Evolutionary conservation across 2,888 invertebrate species (phyloP), one percentile per base, ranked within the genome.

Genomic region (Ormyrus labotus): DNA sequence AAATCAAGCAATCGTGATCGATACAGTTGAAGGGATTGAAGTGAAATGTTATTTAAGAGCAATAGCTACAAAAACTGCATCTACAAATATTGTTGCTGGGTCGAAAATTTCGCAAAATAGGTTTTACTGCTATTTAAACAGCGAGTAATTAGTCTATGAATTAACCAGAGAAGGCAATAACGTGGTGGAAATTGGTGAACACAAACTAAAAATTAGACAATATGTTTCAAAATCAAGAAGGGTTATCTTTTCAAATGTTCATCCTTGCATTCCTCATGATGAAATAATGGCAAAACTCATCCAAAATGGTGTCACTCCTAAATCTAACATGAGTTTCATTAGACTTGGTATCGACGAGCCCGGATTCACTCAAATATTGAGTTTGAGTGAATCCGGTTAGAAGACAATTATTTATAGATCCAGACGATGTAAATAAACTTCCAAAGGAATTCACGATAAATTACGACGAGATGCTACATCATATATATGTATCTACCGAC

Each of bases 361-460:
- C 8, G 47, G 47, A 5, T 63, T 63, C 13, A 47, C 63, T 5
- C 63, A 63, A 50, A 13, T 13, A 13, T 13, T 13, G 13, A 13
- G 13, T 13, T 13, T 13, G 13, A 13, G 13, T 13, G 13, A 13
- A 13, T 13, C 13, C 13, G 13, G 13, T 65, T 65, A 11, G 51
- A n/a, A 8, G 65, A 50, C 50, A 65, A 50, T 7, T 65, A 13
- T 65, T 50, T 13, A n/a, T 65, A 7, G 13, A 51, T 9, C 65
- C 65, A 2, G 48, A 65, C 13, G 50, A 65, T 5, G 19, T 51
- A 13, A n/a, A 48, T 2, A 65, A 65, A 34, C 6, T 65, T n/a
- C 65, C 65, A 50, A 65, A 48, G n/a, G 65, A 65, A 65, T 65
- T 65, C 5, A 65, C 51, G 3, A 6, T 65, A 2, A 65, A 65